phyloP scores from a whole-genome alignment of 2,888 invertebrate genomes.

The Drosophila tripunctata region DNA sequence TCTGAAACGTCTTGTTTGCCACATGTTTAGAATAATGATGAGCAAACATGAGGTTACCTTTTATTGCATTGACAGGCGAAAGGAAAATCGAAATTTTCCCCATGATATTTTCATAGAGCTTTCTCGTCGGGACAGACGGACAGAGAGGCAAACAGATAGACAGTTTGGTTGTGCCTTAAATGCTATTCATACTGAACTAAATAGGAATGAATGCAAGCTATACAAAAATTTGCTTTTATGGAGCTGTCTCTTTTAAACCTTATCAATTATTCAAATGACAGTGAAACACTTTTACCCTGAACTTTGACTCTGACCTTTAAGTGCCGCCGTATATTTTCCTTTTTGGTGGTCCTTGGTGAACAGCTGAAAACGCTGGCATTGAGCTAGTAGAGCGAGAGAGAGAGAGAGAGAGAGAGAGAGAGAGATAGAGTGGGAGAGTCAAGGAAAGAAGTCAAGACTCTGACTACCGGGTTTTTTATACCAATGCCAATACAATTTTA shows the following conservation, averaged over 20 bases:
- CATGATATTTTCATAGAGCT: constrained; percentile 29
- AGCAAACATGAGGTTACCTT: constrained; percentile 37
- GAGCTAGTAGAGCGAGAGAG: too few species aligned
- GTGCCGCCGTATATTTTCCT: constrained; percentile 4
- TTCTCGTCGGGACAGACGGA: too few species aligned
- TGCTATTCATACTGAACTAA: neutral
- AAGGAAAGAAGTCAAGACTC: neutral
- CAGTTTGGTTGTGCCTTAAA: constrained; percentile 16
- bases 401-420: too few species aligned
- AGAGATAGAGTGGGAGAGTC: too few species aligned
- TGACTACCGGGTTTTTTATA: too few species aligned
- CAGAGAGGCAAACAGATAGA: too few species aligned
- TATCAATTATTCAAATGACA: constrained; percentile 70
- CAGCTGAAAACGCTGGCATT: constrained; percentile 54
- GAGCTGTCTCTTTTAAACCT: constrained; percentile 48
- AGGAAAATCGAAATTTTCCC: constrained; percentile 37
- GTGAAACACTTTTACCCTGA: constrained; percentile 63
- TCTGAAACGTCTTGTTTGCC: constrained; percentile 20
- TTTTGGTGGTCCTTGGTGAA: constrained; percentile 40
- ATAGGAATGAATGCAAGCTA: neutral
- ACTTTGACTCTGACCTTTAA: constrained; percentile 65
- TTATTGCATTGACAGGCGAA: constrained; percentile 40
- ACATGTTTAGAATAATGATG: constrained; percentile 61
- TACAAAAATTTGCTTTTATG: constrained; percentile 9
- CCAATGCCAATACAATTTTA: too few species aligned